A percentile compares a stretch with the other conserved stretches of the same genome.
phyloP scores from a whole-genome alignment of 2,888 invertebrate species.

The Subacronicta megacephala region DNA sequence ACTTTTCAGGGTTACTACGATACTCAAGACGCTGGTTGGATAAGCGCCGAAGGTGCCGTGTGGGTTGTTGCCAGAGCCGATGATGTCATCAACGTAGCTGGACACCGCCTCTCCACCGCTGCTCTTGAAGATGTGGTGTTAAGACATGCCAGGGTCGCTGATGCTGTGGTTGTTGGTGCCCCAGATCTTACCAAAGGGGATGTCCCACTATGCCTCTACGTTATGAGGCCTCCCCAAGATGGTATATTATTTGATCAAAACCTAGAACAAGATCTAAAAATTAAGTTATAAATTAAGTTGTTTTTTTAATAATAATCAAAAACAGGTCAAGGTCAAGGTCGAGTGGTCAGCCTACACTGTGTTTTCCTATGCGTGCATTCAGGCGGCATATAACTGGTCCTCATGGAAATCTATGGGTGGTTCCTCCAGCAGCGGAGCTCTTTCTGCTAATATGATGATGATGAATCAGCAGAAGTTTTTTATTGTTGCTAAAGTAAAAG shows the following conservation, averaged over 20 bases:
- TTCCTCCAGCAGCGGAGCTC: too few species aligned
- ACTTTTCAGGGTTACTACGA: slow-evolving; percentile 94
- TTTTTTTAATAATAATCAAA: too few species aligned
- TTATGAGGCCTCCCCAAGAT: slow-evolving; percentile 91
- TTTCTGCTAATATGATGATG: too few species aligned
- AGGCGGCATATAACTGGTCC: too few species aligned
- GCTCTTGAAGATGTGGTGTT: slow-evolving; percentile 97
- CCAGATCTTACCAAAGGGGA: slow-evolving; percentile 97
- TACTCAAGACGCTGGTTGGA: slow-evolving; percentile 98
- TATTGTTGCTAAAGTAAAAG: too few species aligned
- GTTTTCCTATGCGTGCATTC: too few species aligned
- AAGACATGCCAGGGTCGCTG: slow-evolving; percentile 95
- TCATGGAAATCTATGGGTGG: too few species aligned
- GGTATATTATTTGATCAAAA: slow-evolving; percentile 69
- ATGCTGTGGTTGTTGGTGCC: slow-evolving; percentile 97
- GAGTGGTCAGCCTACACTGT: too few species aligned
- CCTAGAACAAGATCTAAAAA: neutral
- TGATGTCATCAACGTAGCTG: slow-evolving; percentile 98
- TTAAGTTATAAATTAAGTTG: too few species aligned
- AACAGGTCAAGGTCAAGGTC: too few species aligned
- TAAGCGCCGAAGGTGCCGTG: slow-evolving; percentile 95
- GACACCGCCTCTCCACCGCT: slow-evolving; percentile 96
- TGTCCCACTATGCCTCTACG: slow-evolving; percentile 96
- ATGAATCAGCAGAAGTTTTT: too few species aligned
- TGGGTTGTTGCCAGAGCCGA: slow-evolving; percentile 97